Percentiles rank a stretch among this genome's conserved stretches.
Conservation (phyloP, 2,113 vertebrate genomes). For the Tringa solitaria region DNA sequence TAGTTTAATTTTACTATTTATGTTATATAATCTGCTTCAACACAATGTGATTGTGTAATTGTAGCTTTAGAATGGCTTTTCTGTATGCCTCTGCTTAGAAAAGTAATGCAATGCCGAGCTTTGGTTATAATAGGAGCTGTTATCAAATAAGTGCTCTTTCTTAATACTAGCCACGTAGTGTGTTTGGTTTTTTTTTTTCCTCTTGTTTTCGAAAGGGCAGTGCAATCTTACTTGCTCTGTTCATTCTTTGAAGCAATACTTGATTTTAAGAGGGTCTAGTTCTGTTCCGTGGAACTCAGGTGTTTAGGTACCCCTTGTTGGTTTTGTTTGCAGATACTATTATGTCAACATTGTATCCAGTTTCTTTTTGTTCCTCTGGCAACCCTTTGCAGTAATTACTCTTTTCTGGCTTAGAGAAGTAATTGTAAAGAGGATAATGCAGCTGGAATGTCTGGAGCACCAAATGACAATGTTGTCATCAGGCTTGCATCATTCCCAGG, state of each 20-base stretch:
- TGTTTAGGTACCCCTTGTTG: not conserved
- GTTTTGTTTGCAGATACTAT: not conserved
- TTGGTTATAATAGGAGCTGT: not conserved
- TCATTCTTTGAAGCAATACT: not conserved
- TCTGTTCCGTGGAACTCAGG: not conserved
- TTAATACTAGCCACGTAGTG: not conserved
- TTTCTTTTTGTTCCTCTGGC: not conserved
- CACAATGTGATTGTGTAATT: not conserved
- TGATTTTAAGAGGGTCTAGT: not conserved
- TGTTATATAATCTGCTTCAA: not conserved
- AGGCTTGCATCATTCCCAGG: not conserved
- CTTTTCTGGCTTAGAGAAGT: not conserved
- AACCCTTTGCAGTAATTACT: not conserved
- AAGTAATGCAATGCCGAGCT: not conserved
- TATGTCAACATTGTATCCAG: not conserved
- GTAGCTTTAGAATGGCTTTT: not conserved
- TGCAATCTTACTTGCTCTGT: not conserved
- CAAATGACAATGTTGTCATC: not conserved
- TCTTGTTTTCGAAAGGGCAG: not conserved
- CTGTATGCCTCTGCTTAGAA: not conserved
- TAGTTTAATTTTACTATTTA: not conserved
- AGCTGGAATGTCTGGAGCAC: slow-evolving; percentile 3
- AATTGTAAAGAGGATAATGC: not conserved
- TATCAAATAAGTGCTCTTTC: not conserved
- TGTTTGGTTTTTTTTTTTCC: not conserved